Evolutionary conservation across 2,113 vertebrate genomes (phyloP).

Genomic region (Galeopterus variegatus): DNA sequence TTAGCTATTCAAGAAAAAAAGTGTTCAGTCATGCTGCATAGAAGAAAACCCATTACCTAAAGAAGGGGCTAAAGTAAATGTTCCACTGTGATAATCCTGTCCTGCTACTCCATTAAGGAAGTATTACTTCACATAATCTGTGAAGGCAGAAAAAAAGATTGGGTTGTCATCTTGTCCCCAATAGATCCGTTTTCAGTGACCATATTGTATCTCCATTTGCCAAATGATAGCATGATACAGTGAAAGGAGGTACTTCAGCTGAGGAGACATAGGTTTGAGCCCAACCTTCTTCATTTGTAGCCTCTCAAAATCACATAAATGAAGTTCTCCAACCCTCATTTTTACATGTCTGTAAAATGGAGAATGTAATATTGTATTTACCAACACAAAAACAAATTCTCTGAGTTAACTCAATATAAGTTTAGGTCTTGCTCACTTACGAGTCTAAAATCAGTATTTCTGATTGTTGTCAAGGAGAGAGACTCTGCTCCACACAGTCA

Average conservation of each 20-base stretch:
- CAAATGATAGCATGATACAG: background rate
- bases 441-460: background rate
- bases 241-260: background rate
- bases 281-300: too few species aligned
- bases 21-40: constrained; percentile 40
- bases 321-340: background rate
- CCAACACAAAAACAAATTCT: background rate
- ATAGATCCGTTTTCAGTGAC: background rate
- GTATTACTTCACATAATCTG: too few species aligned
- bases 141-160: background rate
- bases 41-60: background rate
- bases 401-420: background rate
- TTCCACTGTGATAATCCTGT: too few species aligned
- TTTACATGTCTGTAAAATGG: background rate
- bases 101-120: too few species aligned
- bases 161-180: background rate
- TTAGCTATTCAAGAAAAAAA: constrained; percentile 79
- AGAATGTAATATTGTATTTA: background rate
- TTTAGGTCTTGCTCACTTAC: background rate
- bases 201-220: background rate
- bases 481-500: background rate
- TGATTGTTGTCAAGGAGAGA: background rate
- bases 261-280: background rate
- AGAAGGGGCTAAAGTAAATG: background rate
- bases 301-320: background rate